Percentiles rank a stretch among this genome's conserved stretches.
Evolutionary conservation across 2,888 invertebrate genomes (phyloP).

Genomic region (Xanthorhoe spadicearia): DNA sequence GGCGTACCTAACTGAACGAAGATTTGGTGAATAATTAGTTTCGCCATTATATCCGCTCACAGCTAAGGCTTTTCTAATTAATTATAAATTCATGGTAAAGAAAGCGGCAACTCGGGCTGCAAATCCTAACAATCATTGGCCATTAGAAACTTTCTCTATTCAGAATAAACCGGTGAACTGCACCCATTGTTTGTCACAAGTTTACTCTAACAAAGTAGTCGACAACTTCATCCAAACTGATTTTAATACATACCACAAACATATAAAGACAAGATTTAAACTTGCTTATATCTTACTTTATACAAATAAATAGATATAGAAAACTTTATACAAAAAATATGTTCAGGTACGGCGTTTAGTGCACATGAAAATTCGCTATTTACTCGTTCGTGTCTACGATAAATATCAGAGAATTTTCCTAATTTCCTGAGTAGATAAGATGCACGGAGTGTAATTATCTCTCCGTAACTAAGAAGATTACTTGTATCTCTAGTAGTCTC

Average conservation of each 20-base stretch:
- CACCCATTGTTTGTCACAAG: constrained; percentile 14
- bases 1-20: not conserved
- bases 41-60: constrained; percentile 10
- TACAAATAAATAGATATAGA: no score
- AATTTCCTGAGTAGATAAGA: not conserved
- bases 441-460: not conserved
- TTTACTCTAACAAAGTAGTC: not conserved
- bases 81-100: constrained; percentile 24
- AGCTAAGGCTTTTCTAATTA: constrained; percentile 18
- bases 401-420: not conserved
- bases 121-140: constrained; percentile 2
- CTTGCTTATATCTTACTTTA: no score
- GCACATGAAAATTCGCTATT: not conserved
- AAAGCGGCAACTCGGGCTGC: constrained; percentile 13
- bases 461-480: not conserved
- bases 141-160: constrained; percentile 20
- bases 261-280: no score
- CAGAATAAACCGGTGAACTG: constrained; percentile 5
- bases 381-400: not conserved
- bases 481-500: not conserved
- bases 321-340: no score
- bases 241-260: not conserved
- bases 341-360: not conserved
- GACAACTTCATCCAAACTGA: not conserved
- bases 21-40: constrained; percentile 11